Evolutionary conservation across 2,888 invertebrate genomes (phyloP).

Genomic region (Leucophenga montana): DNA sequence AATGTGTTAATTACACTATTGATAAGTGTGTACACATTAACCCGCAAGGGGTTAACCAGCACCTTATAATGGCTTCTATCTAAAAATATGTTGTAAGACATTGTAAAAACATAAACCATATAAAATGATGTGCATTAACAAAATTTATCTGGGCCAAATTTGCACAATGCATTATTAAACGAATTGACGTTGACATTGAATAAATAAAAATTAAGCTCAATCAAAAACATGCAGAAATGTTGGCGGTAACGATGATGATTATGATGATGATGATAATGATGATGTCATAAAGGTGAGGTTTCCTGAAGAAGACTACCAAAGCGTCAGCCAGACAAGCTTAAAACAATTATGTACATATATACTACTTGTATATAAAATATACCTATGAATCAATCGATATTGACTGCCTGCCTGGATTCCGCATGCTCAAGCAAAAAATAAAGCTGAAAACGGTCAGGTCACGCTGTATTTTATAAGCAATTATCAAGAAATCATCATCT

Average conservation of each 20-base stretch:
- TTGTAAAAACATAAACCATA: not conserved
- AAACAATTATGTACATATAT: not conserved
- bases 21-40: not conserved
- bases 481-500: not conserved
- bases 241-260: not conserved
- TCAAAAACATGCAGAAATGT: not conserved
- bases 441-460: too few relatives aligned
- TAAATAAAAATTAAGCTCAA: not conserved
- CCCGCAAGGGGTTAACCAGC: too few relatives aligned
- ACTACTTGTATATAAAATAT: not conserved
- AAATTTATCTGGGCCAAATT: not conserved
- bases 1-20: conserved; percentile 1
- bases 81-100: too few relatives aligned
- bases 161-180: too few relatives aligned
- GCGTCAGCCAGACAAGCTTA: not conserved
- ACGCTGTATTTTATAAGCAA: not conserved
- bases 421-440: too few relatives aligned
- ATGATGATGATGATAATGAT: conserved; percentile 3
- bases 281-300: conserved; percentile 18
- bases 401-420: too few relatives aligned
- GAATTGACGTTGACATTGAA: conserved; percentile 16
- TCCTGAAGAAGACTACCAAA: not conserved
- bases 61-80: too few relatives aligned
- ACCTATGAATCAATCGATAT: conserved; percentile 11
- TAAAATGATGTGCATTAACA: too few relatives aligned